These are phyloP conservation scores for Myocastor coypus DNA, from an alignment of 2,113 vertebrate species.

Conservation along the genomic window DNA sequence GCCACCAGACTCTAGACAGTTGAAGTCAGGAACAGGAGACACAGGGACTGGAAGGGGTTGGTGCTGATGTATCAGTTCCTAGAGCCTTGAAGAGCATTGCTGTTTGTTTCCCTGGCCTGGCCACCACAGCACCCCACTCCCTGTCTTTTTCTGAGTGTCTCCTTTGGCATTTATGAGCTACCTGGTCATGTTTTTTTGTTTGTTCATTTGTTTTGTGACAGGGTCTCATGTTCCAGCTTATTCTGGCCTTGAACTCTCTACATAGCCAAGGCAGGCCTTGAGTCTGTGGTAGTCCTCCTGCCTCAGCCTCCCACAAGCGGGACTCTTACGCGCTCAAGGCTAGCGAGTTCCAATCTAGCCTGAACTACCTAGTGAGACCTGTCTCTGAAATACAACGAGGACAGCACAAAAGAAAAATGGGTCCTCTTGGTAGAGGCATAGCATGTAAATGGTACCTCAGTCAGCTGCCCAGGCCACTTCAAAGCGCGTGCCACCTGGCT, in stretches of 20 bases:
- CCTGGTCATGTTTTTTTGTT: neutral
- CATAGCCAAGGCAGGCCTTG: neutral
- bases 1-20: neutral
- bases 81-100: neutral
- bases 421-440: neutral
- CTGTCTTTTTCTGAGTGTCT: neutral
- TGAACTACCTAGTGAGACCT: too few relatives aligned
- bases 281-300: neutral
- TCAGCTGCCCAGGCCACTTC: neutral
- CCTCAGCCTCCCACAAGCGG: neutral
- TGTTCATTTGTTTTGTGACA: neutral
- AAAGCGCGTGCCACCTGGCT: neutral
- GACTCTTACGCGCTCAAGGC: too few relatives aligned
- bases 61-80: neutral
- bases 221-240: neutral
- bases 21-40: neutral
- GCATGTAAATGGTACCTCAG: neutral
- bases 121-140: neutral
- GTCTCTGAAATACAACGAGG: too few relatives aligned
- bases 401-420: too few relatives aligned
- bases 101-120: neutral
- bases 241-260: neutral
- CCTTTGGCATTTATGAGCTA: neutral
- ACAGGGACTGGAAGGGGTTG: neutral
- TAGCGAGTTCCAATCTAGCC: too few relatives aligned